A percentile compares a stretch with the other conserved stretches of the same genome.
These are phyloP conservation scores for Astropecten irregularis DNA, from an alignment of 53 echinoderm and acorn worm genomes.

Conservation along the genomic window DNA sequence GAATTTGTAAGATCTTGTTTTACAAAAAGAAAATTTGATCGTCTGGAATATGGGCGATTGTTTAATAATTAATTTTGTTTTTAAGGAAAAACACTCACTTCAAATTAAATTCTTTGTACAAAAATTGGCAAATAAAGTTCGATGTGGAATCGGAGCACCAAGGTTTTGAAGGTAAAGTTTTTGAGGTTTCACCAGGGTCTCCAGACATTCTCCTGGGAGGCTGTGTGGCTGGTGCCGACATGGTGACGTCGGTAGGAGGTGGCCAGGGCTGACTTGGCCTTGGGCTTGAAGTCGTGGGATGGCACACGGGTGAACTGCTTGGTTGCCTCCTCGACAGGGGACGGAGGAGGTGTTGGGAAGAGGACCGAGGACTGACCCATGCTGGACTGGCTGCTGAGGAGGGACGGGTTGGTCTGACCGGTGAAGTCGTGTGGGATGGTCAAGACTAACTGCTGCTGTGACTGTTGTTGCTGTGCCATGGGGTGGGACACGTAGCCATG, in stretches of 20 bases:
- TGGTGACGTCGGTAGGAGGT: slow-evolving; percentile 17
- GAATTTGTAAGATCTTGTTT: too few relatives aligned
- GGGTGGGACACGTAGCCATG: neutral
- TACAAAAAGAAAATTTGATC: too few relatives aligned
- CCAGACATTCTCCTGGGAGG: slow-evolving; percentile 21
- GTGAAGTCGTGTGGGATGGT: slow-evolving; percentile 36
- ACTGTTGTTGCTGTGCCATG: neutral
- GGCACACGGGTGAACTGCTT: slow-evolving; percentile 24
- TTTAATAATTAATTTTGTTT: too few relatives aligned
- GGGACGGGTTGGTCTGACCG: slow-evolving; percentile 18
- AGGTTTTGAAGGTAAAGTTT: neutral
- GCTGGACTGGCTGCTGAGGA: neutral
- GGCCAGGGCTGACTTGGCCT: slow-evolving; percentile 11
- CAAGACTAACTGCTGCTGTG: slow-evolving; percentile 22
- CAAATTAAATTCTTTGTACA: too few relatives aligned
- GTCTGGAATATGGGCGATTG: too few relatives aligned
- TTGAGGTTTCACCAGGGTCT: slow-evolving; percentile 20
- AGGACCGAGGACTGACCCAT: slow-evolving; percentile 3
- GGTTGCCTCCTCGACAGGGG: slow-evolving; percentile 6
- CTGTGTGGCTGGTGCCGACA: neutral
- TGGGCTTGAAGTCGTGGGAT: slow-evolving; percentile 10
- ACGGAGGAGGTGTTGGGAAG: slow-evolving; percentile 51
- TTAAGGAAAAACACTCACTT: too few relatives aligned
- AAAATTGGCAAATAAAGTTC: slow-evolving; percentile 5
- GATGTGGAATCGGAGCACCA: slow-evolving; percentile 3